Base-by-base conservation (phyloP, 2,888 invertebrate species). In the Drosophila neonasuta region DNA sequence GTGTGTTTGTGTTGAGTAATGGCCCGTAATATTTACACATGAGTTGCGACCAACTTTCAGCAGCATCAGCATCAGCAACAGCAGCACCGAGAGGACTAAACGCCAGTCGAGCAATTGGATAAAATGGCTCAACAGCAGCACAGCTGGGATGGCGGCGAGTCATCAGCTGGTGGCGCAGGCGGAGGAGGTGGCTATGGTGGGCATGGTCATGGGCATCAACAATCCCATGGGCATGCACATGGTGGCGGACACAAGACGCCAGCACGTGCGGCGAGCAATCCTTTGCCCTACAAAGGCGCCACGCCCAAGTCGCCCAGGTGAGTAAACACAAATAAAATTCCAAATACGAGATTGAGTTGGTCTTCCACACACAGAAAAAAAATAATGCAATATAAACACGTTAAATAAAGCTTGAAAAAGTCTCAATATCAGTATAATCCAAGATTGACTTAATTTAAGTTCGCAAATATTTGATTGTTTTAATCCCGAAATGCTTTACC, bases 281-380 rank as follows among this genome's bases (percentile, higher is more conserved):
- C 88, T 20, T 62, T 87, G 69, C 89, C 89, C 51, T 88, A 86
- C 32, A 89, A 88, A 56, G 87, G 81, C n/a, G 81, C 86, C 65
- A 88, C 87, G 67, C 89, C 90, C 51, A 90, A 89, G 65, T 86
- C 89, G 54, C 86, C 89, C 63, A 90, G 91, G 91, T 91, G 79
- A 77, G 75, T 68, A 44, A 29, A 46, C 20, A 45, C 34, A 54
- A 42, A 13, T 17, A 10, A 29, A 8, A 32, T 10, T 7, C 8
- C 10, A 32, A 32, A 32, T 3, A 32, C 32, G 32, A 32, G 32
- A 32, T 32, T 30, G 17, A 8, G 8, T 24, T 5, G 24, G 5
- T 24, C 6, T 24, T 24, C 24, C 5, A 24, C 4, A 24, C 6
- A 24, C 24, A 24, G 1, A 24, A 24, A 24, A 24, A 24, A 5